phyloP scores from a whole-genome alignment of 2,888 invertebrate genomes.

The Acronicta aceris region DNA sequence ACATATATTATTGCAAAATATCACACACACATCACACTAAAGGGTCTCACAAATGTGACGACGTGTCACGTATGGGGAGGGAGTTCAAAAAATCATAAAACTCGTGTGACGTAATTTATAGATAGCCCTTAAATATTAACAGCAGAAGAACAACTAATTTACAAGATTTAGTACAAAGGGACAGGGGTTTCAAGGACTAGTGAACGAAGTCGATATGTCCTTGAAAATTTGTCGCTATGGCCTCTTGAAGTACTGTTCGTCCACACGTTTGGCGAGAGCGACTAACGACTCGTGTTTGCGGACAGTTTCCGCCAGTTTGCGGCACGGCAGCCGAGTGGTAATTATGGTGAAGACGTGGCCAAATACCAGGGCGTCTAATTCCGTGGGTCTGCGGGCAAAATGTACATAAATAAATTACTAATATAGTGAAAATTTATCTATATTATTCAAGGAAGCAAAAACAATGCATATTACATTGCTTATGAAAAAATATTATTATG shows the following conservation, averaged over 20 bases:
- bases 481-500: too few relatives aligned
- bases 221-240: conserved; percentile 83
- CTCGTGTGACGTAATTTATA: too few relatives aligned
- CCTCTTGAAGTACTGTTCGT: conserved; percentile 93
- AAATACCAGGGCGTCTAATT: conserved; percentile 98
- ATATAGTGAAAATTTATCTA: background rate
- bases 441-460: background rate
- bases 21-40: too few relatives aligned
- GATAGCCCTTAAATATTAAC: too few relatives aligned
- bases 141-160: conserved; percentile 10
- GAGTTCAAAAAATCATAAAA: too few relatives aligned
- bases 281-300: conserved; percentile 93
- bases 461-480: background rate
- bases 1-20: too few relatives aligned
- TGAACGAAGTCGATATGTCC: conserved; percentile 84
- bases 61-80: too few relatives aligned
- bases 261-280: conserved; percentile 95
- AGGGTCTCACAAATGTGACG: too few relatives aligned
- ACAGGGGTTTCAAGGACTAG: conserved; percentile 75
- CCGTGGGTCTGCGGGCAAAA: conserved; percentile 93
- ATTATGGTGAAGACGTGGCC: conserved; percentile 98
- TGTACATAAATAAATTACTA: background rate
- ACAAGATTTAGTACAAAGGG: conserved; percentile 15
- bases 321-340: conserved; percentile 96
- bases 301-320: conserved; percentile 94